Percentiles rank a stretch among this genome's conserved stretches.
Conservation (phyloP, 1,140 invertebrate genomes). For the Euwallacea fornicatus region DNA sequence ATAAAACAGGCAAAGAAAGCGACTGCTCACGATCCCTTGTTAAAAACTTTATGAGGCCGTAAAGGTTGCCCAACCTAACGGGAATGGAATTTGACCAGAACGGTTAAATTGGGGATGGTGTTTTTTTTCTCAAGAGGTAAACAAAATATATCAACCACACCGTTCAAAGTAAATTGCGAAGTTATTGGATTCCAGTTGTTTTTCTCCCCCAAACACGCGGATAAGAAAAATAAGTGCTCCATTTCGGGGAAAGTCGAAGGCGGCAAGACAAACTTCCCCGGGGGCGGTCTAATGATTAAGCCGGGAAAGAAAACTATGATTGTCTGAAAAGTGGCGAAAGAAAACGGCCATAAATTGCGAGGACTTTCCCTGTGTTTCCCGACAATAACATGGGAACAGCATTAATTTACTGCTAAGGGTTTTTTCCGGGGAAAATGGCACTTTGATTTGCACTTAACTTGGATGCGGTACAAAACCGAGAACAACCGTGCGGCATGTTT, state of each 20-base stretch:
- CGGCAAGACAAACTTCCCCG: slow-evolving; percentile 32
- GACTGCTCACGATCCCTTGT: no score
- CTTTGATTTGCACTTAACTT: no score
- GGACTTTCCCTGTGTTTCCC: slow-evolving; percentile 17
- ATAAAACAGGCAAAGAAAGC: no score
- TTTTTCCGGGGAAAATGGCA: no score
- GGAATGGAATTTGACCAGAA: no score
- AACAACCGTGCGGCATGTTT: no score
- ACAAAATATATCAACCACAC: slow-evolving; percentile 24
- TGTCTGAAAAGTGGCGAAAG: slow-evolving; percentile 49
- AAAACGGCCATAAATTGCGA: slow-evolving; percentile 45
- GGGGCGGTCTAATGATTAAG: slow-evolving; percentile 38
- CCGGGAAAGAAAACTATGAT: slow-evolving; percentile 48
- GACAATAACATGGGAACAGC: slow-evolving; percentile 34
- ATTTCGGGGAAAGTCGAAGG: slow-evolving; percentile 22
- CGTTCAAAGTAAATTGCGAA: slow-evolving; percentile 30
- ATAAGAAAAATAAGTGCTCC: slow-evolving; percentile 37
- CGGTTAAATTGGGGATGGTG: no score
- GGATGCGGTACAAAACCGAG: no score
- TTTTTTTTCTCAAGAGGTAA: slow-evolving; percentile 8
- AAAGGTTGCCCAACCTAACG: no score
- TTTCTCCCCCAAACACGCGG: slow-evolving; percentile 30
- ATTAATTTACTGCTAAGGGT: slow-evolving; percentile 18
- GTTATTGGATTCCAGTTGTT: slow-evolving; percentile 37
- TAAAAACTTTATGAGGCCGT: no score